Base-by-base conservation (phyloP, 2,113 vertebrate genomes). In the Todiramphus chloris region DNA sequence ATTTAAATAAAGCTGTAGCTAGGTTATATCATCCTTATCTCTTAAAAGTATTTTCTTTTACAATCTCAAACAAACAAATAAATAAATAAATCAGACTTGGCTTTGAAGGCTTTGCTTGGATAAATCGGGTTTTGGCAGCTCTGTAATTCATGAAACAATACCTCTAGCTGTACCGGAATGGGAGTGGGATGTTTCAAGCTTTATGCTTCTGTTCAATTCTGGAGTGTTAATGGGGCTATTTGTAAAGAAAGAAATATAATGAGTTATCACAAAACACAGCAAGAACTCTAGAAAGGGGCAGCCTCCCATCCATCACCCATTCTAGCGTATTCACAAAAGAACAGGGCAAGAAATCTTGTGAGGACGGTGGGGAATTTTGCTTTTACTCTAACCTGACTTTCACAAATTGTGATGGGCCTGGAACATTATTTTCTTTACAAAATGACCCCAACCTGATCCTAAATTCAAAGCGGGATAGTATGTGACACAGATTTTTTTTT, bases 191-290 rank as follows among this genome's bases (percentile, higher is more conserved):
- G 96, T 96, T 98, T 97, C 95, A 91, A 94, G 96, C 96, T 97
- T 98, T 98, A 97, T 97, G 98, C 96, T 97, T 97, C 97, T 50
- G 68, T 97, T 98, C 96, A 96, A 76, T 98, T 97, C 84, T 31
- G 94, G 97, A 97, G 96, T 46, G 3, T 97, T 98, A 98, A 98
- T 98, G 96, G 97, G 97, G 97, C 98, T 98, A 98, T 98, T 98
- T 98, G 97, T 98, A 98, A 98, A 97, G 97, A 97, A 97, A 98
- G 98, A 98, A 98, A 98, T 98, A 98, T 98, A 98, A 98, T 98
- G 98, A 98, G 98, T 98, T 98, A 98, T 98, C 98, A 98, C 97
- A 97, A 96, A 98, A 96, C 97, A 93, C 98, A 98, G 98, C 97
- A 95, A 98, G 98, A 96, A 97, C 97, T 97, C 97, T 46, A 96